Conservation (phyloP, 2,113 vertebrate genomes). For the Phocoena sinus region DNA sequence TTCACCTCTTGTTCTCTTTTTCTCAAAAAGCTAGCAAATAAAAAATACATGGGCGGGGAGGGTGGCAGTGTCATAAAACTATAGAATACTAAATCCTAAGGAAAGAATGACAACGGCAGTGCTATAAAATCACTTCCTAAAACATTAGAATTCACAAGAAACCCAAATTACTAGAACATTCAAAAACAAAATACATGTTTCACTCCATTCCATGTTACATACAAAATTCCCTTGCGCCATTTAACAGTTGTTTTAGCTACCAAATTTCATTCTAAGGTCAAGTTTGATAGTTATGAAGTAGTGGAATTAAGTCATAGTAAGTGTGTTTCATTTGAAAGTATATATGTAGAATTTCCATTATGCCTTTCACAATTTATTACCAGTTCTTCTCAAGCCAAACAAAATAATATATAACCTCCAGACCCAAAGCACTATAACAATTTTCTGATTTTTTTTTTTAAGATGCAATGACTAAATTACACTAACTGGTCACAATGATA, state of each 20-base stretch:
- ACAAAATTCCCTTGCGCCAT: slow-evolving; percentile 14
- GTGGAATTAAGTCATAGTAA: not conserved
- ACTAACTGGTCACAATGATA: slow-evolving; percentile 44
- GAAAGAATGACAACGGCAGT: not conserved
- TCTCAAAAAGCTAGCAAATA: slow-evolving; percentile 33
- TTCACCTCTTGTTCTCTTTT: slow-evolving; percentile 24
- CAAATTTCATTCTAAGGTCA: slow-evolving; percentile 45
- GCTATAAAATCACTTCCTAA: not conserved
- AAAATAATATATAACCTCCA: slow-evolving; percentile 49
- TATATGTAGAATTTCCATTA: not conserved
- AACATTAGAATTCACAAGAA: slow-evolving; percentile 35
- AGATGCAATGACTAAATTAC: slow-evolving; percentile 4
- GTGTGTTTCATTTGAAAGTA: not conserved
- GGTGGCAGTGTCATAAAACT: not conserved
- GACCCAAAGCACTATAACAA: slow-evolving; percentile 6
- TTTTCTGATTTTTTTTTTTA: slow-evolving; percentile 13
- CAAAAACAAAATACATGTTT: not conserved
- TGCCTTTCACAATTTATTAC: slow-evolving; percentile 56
- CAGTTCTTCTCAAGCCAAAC: slow-evolving; percentile 47
- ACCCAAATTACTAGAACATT: slow-evolving; percentile 18
- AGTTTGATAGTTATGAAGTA: not conserved
- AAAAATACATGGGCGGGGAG: not conserved
- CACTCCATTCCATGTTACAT: slow-evolving; percentile 26
- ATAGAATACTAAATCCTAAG: not conserved
- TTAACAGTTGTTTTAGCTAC: slow-evolving; percentile 38